Evolutionary conservation across 2,888 invertebrate species (phyloP).

Genomic region (Nasonia oneida): DNA sequence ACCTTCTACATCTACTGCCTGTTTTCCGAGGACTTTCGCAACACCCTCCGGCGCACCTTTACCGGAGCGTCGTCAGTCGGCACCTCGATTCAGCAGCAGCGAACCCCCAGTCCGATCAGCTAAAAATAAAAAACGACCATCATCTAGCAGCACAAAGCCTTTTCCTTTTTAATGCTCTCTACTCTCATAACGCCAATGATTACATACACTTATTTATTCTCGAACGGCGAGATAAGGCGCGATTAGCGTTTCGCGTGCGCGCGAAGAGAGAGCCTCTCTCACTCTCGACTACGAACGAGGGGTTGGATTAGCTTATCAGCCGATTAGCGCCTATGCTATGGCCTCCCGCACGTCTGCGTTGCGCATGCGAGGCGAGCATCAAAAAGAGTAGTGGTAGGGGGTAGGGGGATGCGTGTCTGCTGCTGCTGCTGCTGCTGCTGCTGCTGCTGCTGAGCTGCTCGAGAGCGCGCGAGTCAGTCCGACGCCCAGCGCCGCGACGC

Average conservation of each 20-base stretch:
- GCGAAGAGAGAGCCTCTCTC: too few relatives aligned
- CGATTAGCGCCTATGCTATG: background rate
- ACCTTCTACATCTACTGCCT: constrained; percentile 90
- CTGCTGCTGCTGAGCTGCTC: constrained; percentile 53
- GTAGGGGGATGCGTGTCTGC: background rate
- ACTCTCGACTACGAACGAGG: too few relatives aligned
- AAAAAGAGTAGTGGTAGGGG: background rate
- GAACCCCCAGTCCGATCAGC: background rate
- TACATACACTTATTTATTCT: too few relatives aligned
- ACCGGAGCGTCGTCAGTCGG: constrained; percentile 60
- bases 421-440: background rate
- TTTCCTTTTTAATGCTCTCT: background rate
- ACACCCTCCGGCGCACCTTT: constrained; percentile 84
- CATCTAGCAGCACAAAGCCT: background rate
- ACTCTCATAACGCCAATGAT: too few relatives aligned
- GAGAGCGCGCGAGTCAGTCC: constrained; percentile 70
- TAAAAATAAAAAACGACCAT: background rate
- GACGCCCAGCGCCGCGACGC: constrained; percentile 78
- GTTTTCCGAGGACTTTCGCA: constrained; percentile 88
- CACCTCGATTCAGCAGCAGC: background rate
- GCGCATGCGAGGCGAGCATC: background rate
- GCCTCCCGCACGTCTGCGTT: background rate
- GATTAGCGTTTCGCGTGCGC: too few relatives aligned
- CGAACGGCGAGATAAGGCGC: too few relatives aligned
- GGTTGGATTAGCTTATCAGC: background rate